Base-by-base conservation (phyloP, 2,113 vertebrate genomes). In the Pituophis catenifer region DNA sequence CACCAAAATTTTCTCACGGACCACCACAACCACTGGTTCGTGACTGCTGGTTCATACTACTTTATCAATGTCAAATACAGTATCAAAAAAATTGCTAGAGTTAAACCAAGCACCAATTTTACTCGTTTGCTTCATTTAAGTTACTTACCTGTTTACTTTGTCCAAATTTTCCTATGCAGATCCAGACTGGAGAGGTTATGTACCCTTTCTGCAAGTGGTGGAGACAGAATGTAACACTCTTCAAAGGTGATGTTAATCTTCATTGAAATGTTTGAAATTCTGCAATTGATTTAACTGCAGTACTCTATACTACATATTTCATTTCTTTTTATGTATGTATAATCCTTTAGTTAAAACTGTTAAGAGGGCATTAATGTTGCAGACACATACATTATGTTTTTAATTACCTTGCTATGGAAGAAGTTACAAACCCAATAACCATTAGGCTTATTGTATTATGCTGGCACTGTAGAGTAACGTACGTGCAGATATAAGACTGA, bases 141-240 rank as follows among this genome's bases (percentile, higher is more conserved):
- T 95, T 94, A 96, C 94, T 94, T 95, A 93, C 88, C 95, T 94
- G 26, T 1, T 97, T 95, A 97, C 93, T 94, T 97, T 92, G 94
- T 95, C 94, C 94, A 97, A 94, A 87, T 95, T 97, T 91, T 97
- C 93, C 93, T 96, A 94, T 75, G 94, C 0, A 94, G 94, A 75
- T 93, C 90, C 95, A 97, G 90, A 96, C 90, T 96, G 96, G 96
- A 62, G 94, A 97, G 93, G 91, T 38, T 96, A 88, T 90, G 85
- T 90, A 97, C 95, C 94, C 95, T 93, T 57, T 93, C 92, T 50
- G 0, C 86, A 97, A 97, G 96, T 93, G 97, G 94, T 89, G 95
- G 94, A 95, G 96, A 97, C 95, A 90, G 55, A 96, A 97, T 96
- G 93, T 86, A 96, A 96, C 92, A 95, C 96, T 95, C 93, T 96